Evolutionary conservation across 2,888 invertebrate species (phyloP), one percentile per base, ranked within the genome.

Genomic region (Argynnis bischoffii): DNA sequence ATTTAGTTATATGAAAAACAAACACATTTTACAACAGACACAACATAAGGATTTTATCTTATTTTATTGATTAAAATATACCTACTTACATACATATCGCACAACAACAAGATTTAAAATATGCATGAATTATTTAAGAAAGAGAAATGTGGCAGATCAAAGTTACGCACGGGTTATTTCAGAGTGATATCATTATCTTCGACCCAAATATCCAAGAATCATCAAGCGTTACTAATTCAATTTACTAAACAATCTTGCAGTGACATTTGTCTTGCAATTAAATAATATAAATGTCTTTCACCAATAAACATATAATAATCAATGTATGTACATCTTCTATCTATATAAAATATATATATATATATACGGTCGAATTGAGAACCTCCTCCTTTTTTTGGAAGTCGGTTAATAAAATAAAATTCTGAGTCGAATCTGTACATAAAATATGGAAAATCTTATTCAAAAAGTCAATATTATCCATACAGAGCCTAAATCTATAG

Each of bases 191-290:
- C 63, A 63, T 61, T 51, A 63, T 50, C 13, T 61, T 51, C 35
- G 61, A 61, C 61, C 61, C 51, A 61, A 61, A 61, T 61, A 61
- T 51, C 41, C 51, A 50, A 51, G 61, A 61, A 50, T 41, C 51
- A 11, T 41, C 51, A 16, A 51, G 61, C 50, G 61, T 51, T 51
- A 51, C 50, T 61, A 61, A 61, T 50, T 51, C 18, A 51, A 51
- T 61, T 61, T 51, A 50, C 50, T 35, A 16, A 18, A 41, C 35
- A 61, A 61, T 51, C 16, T 51, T 41, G 35, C 41, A 50, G 16
- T 61, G 31, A 18, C 50, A 51, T 61, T 51, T 51, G 51, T 51
- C 18, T 61, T 35, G 16, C 61, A 41, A 51, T 61, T 41, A 61
- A 35, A 6, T 16, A 15, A 3, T 55, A 3, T 55, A 3, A n/a